A percentile compares a stretch with the other conserved stretches of the same genome.
phyloP scores from a whole-genome alignment of 2,888 invertebrate species.

The Mythimna loreyi region DNA sequence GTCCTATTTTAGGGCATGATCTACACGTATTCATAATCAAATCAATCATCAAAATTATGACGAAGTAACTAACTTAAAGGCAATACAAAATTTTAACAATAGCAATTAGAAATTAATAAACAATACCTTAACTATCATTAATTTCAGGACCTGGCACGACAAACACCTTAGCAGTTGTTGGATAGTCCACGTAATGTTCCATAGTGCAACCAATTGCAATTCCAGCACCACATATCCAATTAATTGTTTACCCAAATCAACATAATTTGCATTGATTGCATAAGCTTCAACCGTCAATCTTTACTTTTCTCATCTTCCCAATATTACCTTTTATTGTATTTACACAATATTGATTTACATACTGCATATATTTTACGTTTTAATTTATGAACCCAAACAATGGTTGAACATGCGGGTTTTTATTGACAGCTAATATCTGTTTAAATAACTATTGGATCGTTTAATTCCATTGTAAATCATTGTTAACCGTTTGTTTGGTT shows the following conservation, averaged over 20 bases:
- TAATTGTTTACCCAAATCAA: neutral
- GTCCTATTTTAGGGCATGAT: too few species aligned
- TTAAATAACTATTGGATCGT: conserved; percentile 80
- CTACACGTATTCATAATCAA: too few species aligned
- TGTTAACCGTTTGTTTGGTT: conserved; percentile 77
- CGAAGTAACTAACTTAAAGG: too few species aligned
- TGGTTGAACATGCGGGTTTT: conserved; percentile 79
- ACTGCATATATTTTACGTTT: conserved; percentile 57
- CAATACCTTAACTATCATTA: too few species aligned
- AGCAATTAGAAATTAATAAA: neutral
- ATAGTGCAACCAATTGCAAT: neutral
- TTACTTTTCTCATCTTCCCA: neutral
- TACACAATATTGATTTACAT: conserved; percentile 64
- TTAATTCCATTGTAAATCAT: conserved; percentile 81
- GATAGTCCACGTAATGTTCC: neutral
- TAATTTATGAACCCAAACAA: conserved; percentile 64
- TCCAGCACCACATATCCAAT: neutral
- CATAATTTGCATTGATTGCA: conserved; percentile 1
- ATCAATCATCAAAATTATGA: too few species aligned
- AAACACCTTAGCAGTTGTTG: too few species aligned
- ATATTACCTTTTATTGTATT: conserved; percentile 25
- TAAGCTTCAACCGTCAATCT: neutral
- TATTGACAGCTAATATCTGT: conserved; percentile 83
- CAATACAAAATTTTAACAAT: neutral
- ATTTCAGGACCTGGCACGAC: too few species aligned